Evolutionary conservation across 1,140 invertebrate species (phyloP), one percentile per base, ranked within the genome.

Genomic region (Fragariocoptes setiger): DNA sequence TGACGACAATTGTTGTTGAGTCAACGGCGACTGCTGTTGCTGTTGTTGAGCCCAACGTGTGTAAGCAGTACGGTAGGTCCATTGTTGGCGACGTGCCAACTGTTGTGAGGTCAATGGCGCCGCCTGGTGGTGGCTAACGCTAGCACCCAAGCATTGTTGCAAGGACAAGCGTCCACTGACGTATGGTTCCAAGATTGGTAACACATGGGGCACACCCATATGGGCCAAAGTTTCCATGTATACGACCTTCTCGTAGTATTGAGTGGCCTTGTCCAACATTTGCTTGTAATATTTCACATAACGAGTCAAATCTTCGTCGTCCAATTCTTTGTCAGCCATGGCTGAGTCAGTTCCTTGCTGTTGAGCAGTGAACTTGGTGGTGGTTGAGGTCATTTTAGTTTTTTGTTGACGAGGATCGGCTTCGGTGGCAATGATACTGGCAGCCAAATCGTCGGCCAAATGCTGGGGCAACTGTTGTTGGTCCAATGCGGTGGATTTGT

Each of bases 141-240:
- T n/a, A n/a, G 8, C n/a, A 5, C 44, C 44, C 14, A 41, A 42
- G 8, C 31, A 22, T 25, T 45, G 19, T 15, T 18, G 16, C 2
- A 14, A 4, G 1, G 45, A 31, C 16, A 25, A 16, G 2, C 21
- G 3, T n/a, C 46, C 42, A 16, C 12, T 39, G 2, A 43, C 41
- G 35, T 42, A 46, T 37, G 43, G 40, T n/a, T 15, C 42, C 1
- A 49, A 8, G 18, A 44, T 38, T 8, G 15, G 37, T 12, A 49
- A 20, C 15, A 42, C 47, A 40, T 44, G 17, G n/a, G 36, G 35
- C 12, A 44, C 8, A 16, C 41, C 41, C 18, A 44, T 48, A 21
- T 36, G 42, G n/a, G 47, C 38, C 21, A 49, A 31, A n/a, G 44
- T 43, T 22, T 49, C 42, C n/a, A 49, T 44, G 17, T 46, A 44